Conservation (phyloP, 2,797 vertebrate genomes). For the Acanthopagrus latus region DNA sequence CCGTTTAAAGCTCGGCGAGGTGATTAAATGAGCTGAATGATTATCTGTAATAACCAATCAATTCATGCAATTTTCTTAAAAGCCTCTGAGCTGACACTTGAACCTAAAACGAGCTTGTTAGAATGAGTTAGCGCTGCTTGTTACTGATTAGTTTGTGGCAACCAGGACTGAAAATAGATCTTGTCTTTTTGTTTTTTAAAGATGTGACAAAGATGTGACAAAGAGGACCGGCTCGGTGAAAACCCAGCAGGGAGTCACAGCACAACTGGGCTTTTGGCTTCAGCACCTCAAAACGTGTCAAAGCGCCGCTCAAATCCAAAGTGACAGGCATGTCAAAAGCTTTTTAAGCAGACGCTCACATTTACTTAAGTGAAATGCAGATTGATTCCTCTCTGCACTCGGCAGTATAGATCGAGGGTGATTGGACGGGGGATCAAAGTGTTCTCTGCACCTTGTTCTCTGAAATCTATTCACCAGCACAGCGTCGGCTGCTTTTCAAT, state of each 20-base stretch:
- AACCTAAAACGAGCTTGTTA: conserved; percentile 5
- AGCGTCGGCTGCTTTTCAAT: conserved; percentile 4
- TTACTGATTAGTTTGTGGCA: conserved; percentile 6
- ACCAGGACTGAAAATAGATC: neutral
- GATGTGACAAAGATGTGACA: conserved; percentile 24
- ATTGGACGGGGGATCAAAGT: conserved; percentile 32
- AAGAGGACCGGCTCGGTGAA: neutral
- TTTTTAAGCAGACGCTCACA: conserved; percentile 30
- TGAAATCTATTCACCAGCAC: conserved; percentile 15
- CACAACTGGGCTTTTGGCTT: conserved; percentile 20
- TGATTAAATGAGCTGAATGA: conserved; percentile 40
- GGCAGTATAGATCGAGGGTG: conserved; percentile 2
- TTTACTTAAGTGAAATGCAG: conserved; percentile 41
- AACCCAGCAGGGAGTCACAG: conserved; percentile 26
- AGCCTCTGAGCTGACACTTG: conserved; percentile 17
- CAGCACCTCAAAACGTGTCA: conserved; percentile 28
- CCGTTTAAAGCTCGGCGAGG: conserved; percentile 20
- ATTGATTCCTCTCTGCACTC: conserved; percentile 37
- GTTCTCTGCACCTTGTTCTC: conserved; percentile 11
- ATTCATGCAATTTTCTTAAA: conserved; percentile 36
- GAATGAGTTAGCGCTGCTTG: neutral
- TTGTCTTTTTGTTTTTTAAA: conserved; percentile 2
- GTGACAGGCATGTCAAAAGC: conserved; percentile 40
- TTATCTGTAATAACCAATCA: conserved; percentile 44
- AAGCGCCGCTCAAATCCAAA: conserved; percentile 35